A percentile compares a stretch with the other conserved stretches of the same genome.
Conservation (phyloP, 2,113 vertebrate genomes). For the Murina feae region DNA sequence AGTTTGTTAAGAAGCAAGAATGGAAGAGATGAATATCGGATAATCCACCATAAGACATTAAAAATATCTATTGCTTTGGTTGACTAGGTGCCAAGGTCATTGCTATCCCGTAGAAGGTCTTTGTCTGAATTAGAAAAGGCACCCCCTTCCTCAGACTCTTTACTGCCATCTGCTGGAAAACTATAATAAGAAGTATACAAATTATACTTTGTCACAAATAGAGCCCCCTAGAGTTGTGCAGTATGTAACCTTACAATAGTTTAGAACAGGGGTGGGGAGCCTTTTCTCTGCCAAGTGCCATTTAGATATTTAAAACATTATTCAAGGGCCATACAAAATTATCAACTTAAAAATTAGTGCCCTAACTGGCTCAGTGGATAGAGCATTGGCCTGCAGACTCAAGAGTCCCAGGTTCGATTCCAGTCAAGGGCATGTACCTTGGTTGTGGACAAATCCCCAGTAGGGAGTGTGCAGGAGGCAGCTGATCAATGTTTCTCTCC, state of each 20-base stretch:
- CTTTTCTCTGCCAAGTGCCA: too few relatives aligned
- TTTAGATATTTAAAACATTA: too few relatives aligned
- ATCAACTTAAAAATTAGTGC: too few relatives aligned
- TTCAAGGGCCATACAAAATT: too few relatives aligned
- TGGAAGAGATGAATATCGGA: background rate
- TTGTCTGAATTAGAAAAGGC: conserved; percentile 12
- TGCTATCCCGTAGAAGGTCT: background rate
- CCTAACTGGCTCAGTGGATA: too few relatives aligned
- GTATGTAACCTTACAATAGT: background rate
- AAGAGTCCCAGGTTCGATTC: too few relatives aligned
- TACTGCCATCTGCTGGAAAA: conserved; percentile 66
- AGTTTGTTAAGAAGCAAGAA: background rate
- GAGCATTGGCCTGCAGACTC: too few relatives aligned
- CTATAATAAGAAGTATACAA: background rate
- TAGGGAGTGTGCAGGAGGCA: too few relatives aligned
- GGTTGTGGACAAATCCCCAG: too few relatives aligned
- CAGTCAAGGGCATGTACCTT: too few relatives aligned
- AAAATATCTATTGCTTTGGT: background rate
- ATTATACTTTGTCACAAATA: background rate
- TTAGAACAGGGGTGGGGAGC: background rate
- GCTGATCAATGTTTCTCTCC: too few relatives aligned
- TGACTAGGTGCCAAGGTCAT: conserved; percentile 3
- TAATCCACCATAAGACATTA: background rate
- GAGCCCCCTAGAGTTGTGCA: conserved; percentile 70
- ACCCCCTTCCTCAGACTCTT: conserved; percentile 53